A percentile compares a stretch with the other conserved stretches of the same genome.
Conservation (phyloP, 2,113 vertebrate species). For the Cinclus cinclus region DNA sequence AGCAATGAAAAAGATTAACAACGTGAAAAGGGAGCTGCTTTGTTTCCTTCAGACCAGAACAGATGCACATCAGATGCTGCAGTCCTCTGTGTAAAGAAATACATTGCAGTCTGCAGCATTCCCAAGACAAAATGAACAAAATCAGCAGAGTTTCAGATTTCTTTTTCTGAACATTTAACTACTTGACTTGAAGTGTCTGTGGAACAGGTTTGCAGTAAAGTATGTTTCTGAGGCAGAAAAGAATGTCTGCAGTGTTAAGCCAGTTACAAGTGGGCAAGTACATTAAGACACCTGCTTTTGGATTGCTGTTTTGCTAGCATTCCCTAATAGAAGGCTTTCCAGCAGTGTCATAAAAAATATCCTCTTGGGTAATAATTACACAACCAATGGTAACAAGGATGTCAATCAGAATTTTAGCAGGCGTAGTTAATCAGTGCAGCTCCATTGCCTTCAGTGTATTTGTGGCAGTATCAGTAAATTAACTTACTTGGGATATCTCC, state of each 20-base stretch:
- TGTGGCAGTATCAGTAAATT: not conserved
- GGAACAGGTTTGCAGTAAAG: not conserved
- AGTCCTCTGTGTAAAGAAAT: not conserved
- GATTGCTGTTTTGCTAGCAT: not conserved
- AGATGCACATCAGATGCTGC: slow-evolving; percentile 6
- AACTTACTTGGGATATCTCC: not conserved
- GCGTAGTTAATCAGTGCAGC: not conserved
- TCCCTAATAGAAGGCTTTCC: not conserved
- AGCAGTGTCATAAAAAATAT: not conserved
- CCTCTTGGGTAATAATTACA: slow-evolving; percentile 15
- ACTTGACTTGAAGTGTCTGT: not conserved
- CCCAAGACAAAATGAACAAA: not conserved
- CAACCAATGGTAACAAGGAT: not conserved
- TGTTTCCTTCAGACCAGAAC: slow-evolving; percentile 37
- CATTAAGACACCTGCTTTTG: not conserved
- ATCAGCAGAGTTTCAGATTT: not conserved
- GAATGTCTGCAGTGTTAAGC: not conserved
- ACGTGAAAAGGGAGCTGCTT: not conserved
- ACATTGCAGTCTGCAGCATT: not conserved
- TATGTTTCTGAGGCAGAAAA: not conserved
- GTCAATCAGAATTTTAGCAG: not conserved
- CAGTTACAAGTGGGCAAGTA: not conserved
- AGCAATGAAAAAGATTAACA: slow-evolving; percentile 5
- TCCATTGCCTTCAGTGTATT: not conserved
- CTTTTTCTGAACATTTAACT: not conserved